Evolutionary conservation across 2,888 invertebrate genomes (phyloP).

Genomic region (Dexiosoma caninum): DNA sequence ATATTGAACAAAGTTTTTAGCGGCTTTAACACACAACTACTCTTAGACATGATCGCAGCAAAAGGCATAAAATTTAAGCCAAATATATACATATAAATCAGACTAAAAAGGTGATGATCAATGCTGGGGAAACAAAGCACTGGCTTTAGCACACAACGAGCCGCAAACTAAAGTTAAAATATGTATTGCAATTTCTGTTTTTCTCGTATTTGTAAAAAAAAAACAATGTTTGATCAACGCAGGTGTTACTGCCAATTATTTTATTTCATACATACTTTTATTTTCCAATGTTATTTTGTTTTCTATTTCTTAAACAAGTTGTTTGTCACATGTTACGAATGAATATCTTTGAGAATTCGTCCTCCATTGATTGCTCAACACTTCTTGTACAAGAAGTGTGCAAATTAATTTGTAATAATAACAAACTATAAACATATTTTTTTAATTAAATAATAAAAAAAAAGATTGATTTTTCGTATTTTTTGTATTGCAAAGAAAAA

Average conservation of each 20-base stretch:
- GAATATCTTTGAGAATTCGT: background rate
- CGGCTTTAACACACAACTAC: background rate
- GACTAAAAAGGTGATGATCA: constrained; percentile 7
- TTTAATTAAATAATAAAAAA: no score
- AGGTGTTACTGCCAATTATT: constrained; percentile 19
- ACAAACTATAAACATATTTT: no score
- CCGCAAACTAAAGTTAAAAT: background rate
- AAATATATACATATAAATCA: constrained; percentile 1
- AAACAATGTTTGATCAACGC: background rate
- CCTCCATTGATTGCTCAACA: background rate
- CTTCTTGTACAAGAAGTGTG: background rate
- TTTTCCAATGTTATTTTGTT: background rate
- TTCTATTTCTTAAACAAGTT: background rate
- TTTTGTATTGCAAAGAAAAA: no score
- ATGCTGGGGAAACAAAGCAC: constrained; percentile 15
- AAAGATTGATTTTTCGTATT: no score
- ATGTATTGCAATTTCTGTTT: constrained; percentile 6
- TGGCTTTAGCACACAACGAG: background rate
- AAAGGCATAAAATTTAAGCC: background rate
- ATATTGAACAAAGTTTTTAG: background rate
- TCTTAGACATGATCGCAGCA: background rate
- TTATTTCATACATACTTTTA: background rate
- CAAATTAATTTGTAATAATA: no score
- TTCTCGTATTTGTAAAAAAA: background rate
- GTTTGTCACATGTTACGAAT: background rate